Evolutionary conservation across 2,797 vertebrate species (phyloP), one percentile per base, ranked within the genome.

Genomic region (Alectoris magna): DNA sequence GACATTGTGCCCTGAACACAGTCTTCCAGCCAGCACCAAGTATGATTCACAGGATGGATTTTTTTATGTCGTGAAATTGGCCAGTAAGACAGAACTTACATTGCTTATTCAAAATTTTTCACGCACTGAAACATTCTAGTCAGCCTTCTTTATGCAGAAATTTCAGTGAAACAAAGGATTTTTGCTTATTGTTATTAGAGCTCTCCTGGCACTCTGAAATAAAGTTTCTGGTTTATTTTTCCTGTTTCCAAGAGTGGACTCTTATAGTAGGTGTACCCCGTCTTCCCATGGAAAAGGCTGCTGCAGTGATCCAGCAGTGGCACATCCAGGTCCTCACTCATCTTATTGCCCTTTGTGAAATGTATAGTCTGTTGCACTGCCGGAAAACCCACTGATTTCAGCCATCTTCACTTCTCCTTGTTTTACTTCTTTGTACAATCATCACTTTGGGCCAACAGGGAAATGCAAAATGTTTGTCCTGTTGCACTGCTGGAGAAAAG

Each of bases 1-100:
- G 76, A 59, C 74, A 55, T n/a, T 59, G 38, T 87, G 91, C 87
- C 93, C 60, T 71, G 60, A 90, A 55, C 34, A 22, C 11, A 34
- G 41, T 76, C 82, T 84, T 55, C 72, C 79, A 23, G 0, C 66
- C 72, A 76, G 87, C 93, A 82, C 92, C 87, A 31, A 77, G 59
- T 48, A 69, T 95, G 80, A 97, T 91, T 97, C 89, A 91, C 71
- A 88, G 75, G 58, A 90, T 84, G 0, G 0, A 36, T 41, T 49
- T 89, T 63, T 86, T 91, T 94, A 79, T 78, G 71, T 79, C 63
- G 87, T 79, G 79, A 96, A 72, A 84, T 91, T 92, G 95, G 29
- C 84, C 84, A 88, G 78, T 95, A 92, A 97, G 96, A 86, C 67
- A 88, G 76, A 95, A 86, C 64, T 91, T 67, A 59, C 59, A 43